Conservation (phyloP, 1,140 invertebrate species). For the Drosophila nannoptera region DNA sequence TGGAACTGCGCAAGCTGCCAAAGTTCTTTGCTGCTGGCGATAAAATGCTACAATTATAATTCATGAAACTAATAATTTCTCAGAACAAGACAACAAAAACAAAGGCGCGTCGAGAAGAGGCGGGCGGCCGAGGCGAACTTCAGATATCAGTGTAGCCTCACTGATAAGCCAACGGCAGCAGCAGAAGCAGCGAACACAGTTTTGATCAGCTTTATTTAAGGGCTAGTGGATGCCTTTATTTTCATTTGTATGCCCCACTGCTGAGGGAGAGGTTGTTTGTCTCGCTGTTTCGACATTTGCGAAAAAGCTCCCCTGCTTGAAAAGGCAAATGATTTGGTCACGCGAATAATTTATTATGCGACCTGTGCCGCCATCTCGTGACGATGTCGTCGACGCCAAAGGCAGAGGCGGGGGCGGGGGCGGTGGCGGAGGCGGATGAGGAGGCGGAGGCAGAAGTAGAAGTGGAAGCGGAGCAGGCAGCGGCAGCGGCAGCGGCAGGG, state of each 20-base stretch:
- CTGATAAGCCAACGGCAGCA: constrained; percentile 39
- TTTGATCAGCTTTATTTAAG: constrained; percentile 21
- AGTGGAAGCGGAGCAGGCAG: no score
- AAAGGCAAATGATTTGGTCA: constrained; percentile 75
- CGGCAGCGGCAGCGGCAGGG: not conserved
- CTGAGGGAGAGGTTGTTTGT: not conserved
- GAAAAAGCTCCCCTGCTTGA: constrained; percentile 40
- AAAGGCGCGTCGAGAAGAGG: not conserved
- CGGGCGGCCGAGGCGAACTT: constrained; percentile 1
- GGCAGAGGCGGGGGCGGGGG: not conserved
- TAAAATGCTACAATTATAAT: constrained; percentile 56
- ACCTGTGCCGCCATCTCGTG: constrained; percentile 67
- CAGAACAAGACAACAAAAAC: constrained; percentile 32
- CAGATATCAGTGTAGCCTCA: constrained; percentile 27
- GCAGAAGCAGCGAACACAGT: constrained; percentile 27
- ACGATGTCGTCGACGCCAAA: constrained; percentile 35
- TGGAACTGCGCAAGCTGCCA: constrained; percentile 7
- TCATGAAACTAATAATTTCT: constrained; percentile 63
- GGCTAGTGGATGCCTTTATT: not conserved
- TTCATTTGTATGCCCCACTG: no score
- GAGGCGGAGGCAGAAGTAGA: no score
- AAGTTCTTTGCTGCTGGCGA: constrained; percentile 27
- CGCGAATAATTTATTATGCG: constrained; percentile 77
- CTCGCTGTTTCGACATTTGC: constrained; percentile 36
- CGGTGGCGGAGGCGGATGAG: no score